Percentiles rank a stretch among this genome's conserved stretches.
Evolutionary conservation across 2,888 invertebrate genomes (phyloP).

Genomic region (Diarsia dahlii): DNA sequence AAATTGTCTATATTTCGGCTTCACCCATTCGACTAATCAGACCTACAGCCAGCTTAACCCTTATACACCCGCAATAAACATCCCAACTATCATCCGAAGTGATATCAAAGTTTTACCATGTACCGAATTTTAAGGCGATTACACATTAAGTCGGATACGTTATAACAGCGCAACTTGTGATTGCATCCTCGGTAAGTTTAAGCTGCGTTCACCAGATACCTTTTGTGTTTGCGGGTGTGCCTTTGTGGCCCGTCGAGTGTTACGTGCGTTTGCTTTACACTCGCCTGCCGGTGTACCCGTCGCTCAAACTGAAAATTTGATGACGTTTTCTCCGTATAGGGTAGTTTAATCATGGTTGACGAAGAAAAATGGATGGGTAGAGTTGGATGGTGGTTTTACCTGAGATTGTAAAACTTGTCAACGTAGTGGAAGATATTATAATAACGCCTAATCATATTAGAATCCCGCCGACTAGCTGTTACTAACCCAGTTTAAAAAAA

Average conservation of each 20-base stretch:
- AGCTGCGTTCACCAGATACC: conserved; percentile 78
- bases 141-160: conserved; percentile 74
- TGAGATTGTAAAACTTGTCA: background rate
- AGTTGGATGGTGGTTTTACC: conserved; percentile 10
- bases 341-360: conserved; percentile 25
- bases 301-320: conserved; percentile 69
- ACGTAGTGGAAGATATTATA: background rate
- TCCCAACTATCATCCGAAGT: conserved; percentile 55
- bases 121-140: conserved; percentile 77
- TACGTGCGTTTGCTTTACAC: conserved; percentile 81
- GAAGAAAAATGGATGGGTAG: conserved; percentile 9
- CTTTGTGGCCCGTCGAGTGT: conserved; percentile 77
- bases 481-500: no score
- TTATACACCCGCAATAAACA: conserved; percentile 26
- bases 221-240: conserved; percentile 82
- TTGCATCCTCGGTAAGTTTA: conserved; percentile 85
- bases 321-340: conserved; percentile 54
- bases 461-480: background rate
- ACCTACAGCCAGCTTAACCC: conserved; percentile 12
- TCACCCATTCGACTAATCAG: background rate
- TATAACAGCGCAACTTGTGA: conserved; percentile 82
- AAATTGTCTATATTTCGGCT: background rate
- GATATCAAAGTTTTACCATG: conserved; percentile 61
- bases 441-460: background rate
- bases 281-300: conserved; percentile 71